Base-by-base conservation (phyloP, 1,140 invertebrate species). In the Venustaconcha ellipsiformis region DNA sequence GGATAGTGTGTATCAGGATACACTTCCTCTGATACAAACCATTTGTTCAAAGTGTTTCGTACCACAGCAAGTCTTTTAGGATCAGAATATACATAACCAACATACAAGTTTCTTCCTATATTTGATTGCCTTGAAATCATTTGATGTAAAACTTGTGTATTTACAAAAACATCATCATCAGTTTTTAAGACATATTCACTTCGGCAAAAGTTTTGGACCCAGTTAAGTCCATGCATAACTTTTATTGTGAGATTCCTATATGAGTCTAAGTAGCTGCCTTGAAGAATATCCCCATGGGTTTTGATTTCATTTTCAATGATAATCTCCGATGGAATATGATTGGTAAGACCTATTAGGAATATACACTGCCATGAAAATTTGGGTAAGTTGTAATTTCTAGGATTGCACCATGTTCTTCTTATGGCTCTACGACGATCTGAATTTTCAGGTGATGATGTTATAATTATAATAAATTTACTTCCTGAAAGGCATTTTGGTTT, bases 131-230 rank as follows among this genome's bases (percentile, higher is more conserved):
- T 68, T 2, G 78, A 48, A 14, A 87, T 75, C 57, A 83, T 80
- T 18, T 78, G 60, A 63, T 79, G 58, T 18, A 86, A 20, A 15
- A 84, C 69, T 72, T 65, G 20, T 12, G 80, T 76, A 76, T 85
- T 87, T 0, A 87, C 83, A 82, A 81, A 87, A 67, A 84, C 85
- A 67, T 87, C 85, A 73, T 87, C 85, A 63, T 87, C 85, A 57
- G 85, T 87, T 76, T 87, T 87, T 18, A 87, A 60, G 14, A 85
- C 71, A 74, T 72, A 87, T 3, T 79, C 64, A 59, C 57, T 67
- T 37, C 74, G 68, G 67, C 81, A 83, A 30, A 70, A 66, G n/a
- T 58, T 69, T 57, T 62, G 14, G 11, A 73, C 72, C 85, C 85
- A 87, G 14, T 75, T 57, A 15, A 87, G 76, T 14, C 84, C 84